Evolutionary conservation across 1,140 invertebrate genomes (phyloP).

Genomic region (Drosophila virilis): DNA sequence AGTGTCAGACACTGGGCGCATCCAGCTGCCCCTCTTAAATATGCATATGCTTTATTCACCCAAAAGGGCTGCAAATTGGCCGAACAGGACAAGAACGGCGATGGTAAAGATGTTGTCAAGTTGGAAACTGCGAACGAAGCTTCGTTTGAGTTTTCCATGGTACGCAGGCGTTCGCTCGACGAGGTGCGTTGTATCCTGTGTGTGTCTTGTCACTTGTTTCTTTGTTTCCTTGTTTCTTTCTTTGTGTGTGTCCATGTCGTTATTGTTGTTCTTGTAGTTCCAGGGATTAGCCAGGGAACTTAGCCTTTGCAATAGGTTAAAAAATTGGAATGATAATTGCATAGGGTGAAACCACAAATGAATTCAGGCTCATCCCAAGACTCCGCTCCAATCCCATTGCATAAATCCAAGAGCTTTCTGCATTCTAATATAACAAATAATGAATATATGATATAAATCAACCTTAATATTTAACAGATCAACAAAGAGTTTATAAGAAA

Average conservation of each 20-base stretch:
- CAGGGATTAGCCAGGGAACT: neutral
- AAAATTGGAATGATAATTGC: too few species aligned
- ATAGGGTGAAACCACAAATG: too few species aligned
- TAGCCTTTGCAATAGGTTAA: too few species aligned
- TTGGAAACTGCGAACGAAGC: slow-evolving; percentile 64
- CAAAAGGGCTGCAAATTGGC: slow-evolving; percentile 75
- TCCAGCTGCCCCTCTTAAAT: slow-evolving; percentile 3
- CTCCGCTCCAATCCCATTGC: too few species aligned
- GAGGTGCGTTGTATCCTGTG: slow-evolving; percentile 70
- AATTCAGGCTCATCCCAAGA: too few species aligned
- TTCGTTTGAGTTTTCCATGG: slow-evolving; percentile 82
- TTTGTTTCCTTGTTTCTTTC: neutral
- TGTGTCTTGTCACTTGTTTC: slow-evolving; percentile 22
- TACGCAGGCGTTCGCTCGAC: slow-evolving; percentile 77
- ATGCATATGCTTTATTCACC: slow-evolving; percentile 38
- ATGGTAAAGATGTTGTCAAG: slow-evolving; percentile 58
- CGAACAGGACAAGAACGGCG: slow-evolving; percentile 65
- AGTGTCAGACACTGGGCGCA: slow-evolving; percentile 27
- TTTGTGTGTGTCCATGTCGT: neutral
- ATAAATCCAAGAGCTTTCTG: too few species aligned
- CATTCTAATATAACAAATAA: too few species aligned
- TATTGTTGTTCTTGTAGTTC: neutral
- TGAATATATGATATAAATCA: too few species aligned
- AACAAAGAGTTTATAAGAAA: too few species aligned
- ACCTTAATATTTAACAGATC: too few species aligned